A percentile compares a stretch with the other conserved stretches of the same genome.
These are phyloP conservation scores for Camelus bactrianus DNA, from an alignment of 2,113 vertebrate species.

Conservation along the genomic window DNA sequence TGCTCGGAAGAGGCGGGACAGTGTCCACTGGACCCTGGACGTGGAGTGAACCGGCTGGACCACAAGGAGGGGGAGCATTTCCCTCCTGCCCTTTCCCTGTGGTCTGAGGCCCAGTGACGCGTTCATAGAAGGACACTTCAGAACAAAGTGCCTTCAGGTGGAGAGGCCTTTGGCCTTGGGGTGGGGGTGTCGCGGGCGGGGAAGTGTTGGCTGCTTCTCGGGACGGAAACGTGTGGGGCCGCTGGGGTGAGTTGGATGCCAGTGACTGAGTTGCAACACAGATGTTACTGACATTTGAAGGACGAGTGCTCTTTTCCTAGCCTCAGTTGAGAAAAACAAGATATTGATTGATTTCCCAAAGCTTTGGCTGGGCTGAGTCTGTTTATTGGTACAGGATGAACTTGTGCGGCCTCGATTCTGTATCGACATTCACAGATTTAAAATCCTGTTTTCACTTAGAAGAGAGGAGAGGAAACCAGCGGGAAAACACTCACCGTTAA, in stretches of 20 bases:
- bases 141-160: neutral
- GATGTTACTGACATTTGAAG: constrained; percentile 48
- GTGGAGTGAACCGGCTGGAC: neutral
- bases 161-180: neutral
- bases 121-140: accelerated
- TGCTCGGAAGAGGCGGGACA: accelerated
- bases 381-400: accelerated
- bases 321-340: constrained; percentile 38
- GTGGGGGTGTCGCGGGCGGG: accelerated
- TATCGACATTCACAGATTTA: accelerated
- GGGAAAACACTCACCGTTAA: too few species aligned
- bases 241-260: neutral
- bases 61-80: accelerated
- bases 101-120: neutral
- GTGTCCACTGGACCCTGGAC: accelerated
- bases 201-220: neutral
- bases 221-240: accelerated
- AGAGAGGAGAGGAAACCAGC: neutral
- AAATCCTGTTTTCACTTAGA: neutral
- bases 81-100: too few species aligned
- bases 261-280: constrained; percentile 4
- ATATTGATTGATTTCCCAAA: neutral
- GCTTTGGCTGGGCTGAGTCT: neutral
- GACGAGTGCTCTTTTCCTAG: neutral
- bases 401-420: too few species aligned